Evolutionary conservation across 2,888 invertebrate species (phyloP), one percentile per base, ranked within the genome.

Genomic region (Melanotus villosus): DNA sequence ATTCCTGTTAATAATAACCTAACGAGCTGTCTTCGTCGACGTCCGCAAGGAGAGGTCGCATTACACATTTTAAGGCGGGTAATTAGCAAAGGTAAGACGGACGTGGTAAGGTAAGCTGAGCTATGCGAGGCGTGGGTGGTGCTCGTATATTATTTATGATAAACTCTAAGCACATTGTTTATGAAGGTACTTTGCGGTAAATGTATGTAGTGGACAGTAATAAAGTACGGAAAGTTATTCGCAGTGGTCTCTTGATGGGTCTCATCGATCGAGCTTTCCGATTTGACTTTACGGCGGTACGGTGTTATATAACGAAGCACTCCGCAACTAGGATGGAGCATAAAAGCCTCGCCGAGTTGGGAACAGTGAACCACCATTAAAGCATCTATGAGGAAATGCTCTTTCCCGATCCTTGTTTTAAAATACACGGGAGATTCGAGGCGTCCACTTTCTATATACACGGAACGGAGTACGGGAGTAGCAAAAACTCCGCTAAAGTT

Each of bases 401-500:
- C 78, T 80, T 78, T 79, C 76, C 76, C 79, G 80, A 80, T 80
- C 78, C 77, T 77, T 78, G 79, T 80, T 80, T 80, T 80, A 80
- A 80, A 80, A 81, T 80, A 81, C 80, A 80, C 79, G 78, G 76
- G 80, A 80, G 78, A 78, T 75, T 76, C 73, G 73, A 75, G 71
- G 67, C 76, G 79, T 77, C 79, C 78, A 77, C 75, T 75, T 74
- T 72, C 72, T 69, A 66, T 73, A 73, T 70, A 74, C 70, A 73
- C 72, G 38, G 68, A 74, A n/a, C n/a, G n/a, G n/a, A n/a, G 71
- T 70, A 71, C 58, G 69, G 65, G 65, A 72, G 74, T 58, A 73
- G 70, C 72, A 71, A 76, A 73, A 75, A 75, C 73, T 75, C 72
- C 65, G 65, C 69, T 68, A 73, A 75, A 75, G 73, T 75, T 75